Conservation (phyloP, 1,140 invertebrate genomes). For the Luehdorfia chinensis region DNA sequence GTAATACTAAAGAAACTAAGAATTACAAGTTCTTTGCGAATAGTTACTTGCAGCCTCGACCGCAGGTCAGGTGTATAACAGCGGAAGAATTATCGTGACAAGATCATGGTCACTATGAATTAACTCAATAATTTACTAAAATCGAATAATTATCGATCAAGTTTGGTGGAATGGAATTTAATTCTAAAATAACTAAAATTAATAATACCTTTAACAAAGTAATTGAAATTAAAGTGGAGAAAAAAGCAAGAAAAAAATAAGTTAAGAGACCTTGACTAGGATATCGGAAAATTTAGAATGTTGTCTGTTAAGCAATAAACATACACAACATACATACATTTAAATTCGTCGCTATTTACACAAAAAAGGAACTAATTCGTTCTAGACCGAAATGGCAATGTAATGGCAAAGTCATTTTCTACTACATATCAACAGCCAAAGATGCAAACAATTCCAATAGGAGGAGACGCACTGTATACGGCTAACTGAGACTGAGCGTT, state of each 20-base stretch:
- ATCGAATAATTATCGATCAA: conserved; percentile 33
- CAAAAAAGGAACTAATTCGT: conserved; percentile 70
- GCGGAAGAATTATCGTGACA: not conserved
- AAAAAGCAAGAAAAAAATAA: conserved; percentile 60
- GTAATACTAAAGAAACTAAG: conserved; percentile 63
- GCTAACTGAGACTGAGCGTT: conserved; percentile 18
- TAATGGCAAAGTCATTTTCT: conserved; percentile 70
- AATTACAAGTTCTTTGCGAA: conserved; percentile 58
- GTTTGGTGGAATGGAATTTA: conserved; percentile 59
- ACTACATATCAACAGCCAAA: conserved; percentile 58
- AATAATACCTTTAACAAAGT: conserved; percentile 53
- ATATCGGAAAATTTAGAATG: conserved; percentile 69
- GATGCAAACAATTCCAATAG: conserved; percentile 45
- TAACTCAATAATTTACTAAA: conserved; percentile 59
- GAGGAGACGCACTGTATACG: conserved; percentile 32
- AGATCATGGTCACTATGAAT: conserved; percentile 34
- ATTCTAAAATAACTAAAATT: conserved; percentile 56
- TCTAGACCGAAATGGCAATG: conserved; percentile 75
- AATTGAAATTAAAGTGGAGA: conserved; percentile 57
- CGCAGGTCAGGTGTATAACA: conserved; percentile 18
- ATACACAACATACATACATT: too few species aligned
- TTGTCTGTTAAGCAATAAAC: conserved; percentile 58
- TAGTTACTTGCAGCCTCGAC: conserved; percentile 33
- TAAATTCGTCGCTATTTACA: conserved; percentile 72
- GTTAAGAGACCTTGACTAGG: conserved; percentile 71